phyloP scores from a whole-genome alignment of 1,140 invertebrate genomes.

The Trichonephila inaurata region DNA sequence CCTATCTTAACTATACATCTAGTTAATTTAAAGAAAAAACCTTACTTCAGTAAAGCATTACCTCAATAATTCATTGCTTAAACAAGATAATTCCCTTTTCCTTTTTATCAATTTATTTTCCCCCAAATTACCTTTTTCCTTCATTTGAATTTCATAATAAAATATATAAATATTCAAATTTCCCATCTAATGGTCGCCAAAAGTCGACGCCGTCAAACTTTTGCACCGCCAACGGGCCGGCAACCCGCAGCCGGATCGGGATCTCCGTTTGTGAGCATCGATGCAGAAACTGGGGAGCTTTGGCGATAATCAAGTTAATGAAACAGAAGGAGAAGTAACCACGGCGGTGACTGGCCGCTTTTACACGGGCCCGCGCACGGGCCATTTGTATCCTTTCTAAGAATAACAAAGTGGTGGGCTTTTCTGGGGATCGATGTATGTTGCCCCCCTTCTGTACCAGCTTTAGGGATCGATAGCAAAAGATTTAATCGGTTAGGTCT shows the following conservation, averaged over 20 bases:
- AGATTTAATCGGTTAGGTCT: constrained; percentile 50
- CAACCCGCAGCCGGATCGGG: not conserved
- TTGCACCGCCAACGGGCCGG: not conserved
- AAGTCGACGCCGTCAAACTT: not conserved
- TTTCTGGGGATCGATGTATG: constrained; percentile 50
- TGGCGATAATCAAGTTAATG: constrained; percentile 77
- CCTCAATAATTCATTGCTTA: no score
- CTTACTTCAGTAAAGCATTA: no score
- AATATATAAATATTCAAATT: no score
- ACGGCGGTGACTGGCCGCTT: constrained; percentile 72
- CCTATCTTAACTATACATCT: no score
- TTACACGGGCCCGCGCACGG: constrained; percentile 67
- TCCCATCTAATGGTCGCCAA: not conserved
- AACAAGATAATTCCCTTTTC: no score
- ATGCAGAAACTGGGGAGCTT: constrained; percentile 73
- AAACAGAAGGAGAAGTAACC: constrained; percentile 76
- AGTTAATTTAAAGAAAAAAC: no score
- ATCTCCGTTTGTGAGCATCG: constrained; percentile 10
- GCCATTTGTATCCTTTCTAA: constrained; percentile 70
- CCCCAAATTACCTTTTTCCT: no score
- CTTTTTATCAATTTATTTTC: no score
- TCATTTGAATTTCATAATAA: no score
- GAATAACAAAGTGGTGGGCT: constrained; percentile 75
- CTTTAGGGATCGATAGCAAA: constrained; percentile 33
- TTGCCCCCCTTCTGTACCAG: not conserved